A percentile compares a stretch with the other conserved stretches of the same genome.
These are phyloP conservation scores for Psilopogon haemacephalus DNA, from an alignment of 2,113 vertebrate genomes.

Conservation along the genomic window DNA sequence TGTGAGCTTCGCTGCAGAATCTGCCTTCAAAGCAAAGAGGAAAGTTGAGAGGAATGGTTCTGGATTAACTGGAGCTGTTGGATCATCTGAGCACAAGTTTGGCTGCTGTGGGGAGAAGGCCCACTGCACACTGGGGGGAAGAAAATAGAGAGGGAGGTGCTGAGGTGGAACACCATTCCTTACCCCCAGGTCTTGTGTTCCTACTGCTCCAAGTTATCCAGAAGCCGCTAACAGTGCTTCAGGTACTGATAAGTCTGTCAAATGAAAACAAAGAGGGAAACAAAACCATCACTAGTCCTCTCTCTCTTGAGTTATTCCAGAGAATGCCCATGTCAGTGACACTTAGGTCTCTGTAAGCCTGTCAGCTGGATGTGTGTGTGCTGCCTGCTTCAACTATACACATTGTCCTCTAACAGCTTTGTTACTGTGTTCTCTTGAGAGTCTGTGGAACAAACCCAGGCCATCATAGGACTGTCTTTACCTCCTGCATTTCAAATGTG, in stretches of 20 bases:
- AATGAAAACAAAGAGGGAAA: not conserved
- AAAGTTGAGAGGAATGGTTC: not conserved
- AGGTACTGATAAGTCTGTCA: not conserved
- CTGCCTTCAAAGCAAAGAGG: not conserved
- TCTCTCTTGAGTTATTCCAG: not conserved
- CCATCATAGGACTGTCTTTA: not conserved
- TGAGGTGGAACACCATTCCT: not conserved
- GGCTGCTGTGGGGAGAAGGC: not conserved
- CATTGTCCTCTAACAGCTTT: not conserved
- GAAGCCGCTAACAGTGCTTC: not conserved
- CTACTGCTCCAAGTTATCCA: not conserved
- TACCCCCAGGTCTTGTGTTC: not conserved
- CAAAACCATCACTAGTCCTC: not conserved
- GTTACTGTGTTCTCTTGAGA: not conserved
- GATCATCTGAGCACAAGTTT: not conserved
- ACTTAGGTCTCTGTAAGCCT: not conserved
- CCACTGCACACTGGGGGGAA: not conserved
- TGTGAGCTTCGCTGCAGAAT: not conserved
- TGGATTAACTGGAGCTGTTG: not conserved
- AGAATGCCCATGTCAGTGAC: not conserved
- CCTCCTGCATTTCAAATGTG: not conserved
- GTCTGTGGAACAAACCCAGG: not conserved
- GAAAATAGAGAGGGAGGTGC: not conserved
- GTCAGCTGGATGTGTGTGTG: not conserved
- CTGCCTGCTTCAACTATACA: not conserved